phyloP scores from a whole-genome alignment of 1,140 invertebrate species.

The Medauroidea extradentata region DNA sequence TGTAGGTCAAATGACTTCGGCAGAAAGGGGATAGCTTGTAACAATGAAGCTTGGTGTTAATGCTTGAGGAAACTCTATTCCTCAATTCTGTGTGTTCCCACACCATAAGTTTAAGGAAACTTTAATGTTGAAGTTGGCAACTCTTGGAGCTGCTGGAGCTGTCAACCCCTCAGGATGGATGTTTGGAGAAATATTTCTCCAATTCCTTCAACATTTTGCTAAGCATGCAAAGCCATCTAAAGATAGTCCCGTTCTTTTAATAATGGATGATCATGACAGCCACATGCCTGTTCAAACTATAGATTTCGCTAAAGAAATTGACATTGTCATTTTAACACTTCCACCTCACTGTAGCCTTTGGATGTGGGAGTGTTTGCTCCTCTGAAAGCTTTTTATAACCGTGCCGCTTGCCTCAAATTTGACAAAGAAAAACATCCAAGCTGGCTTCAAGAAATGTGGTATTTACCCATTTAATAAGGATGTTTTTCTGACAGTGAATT shows the following conservation, averaged over 20 bases:
- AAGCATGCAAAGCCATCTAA: constrained; percentile 16
- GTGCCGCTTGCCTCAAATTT: constrained; percentile 28
- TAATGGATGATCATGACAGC: too few species aligned
- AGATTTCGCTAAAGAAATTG: constrained; percentile 22
- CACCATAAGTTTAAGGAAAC: constrained; percentile 19
- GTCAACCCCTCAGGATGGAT: constrained; percentile 20
- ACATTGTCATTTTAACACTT: too few species aligned
- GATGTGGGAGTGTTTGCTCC: constrained; percentile 38
- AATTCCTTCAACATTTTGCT: too few species aligned
- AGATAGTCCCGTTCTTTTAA: constrained; percentile 36
- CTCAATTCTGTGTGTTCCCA: too few species aligned
- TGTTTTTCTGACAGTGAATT: constrained; percentile 36
- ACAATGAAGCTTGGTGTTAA: constrained; percentile 18
- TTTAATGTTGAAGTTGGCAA: constrained; percentile 10
- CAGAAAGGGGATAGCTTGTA: too few species aligned
- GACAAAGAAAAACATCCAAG: constrained; percentile 30
- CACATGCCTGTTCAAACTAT: constrained; percentile 31
- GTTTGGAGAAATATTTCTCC: too few species aligned
- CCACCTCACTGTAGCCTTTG: constrained; percentile 41
- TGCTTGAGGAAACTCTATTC: constrained; percentile 28
- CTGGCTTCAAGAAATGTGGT: too few species aligned
- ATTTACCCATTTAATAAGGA: too few species aligned
- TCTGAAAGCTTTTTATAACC: too few species aligned
- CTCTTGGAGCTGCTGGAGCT: constrained; percentile 7
- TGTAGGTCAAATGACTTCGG: too few species aligned